Base-by-base conservation (phyloP, 2,113 vertebrate species). In the Neodon shergylaensis region DNA sequence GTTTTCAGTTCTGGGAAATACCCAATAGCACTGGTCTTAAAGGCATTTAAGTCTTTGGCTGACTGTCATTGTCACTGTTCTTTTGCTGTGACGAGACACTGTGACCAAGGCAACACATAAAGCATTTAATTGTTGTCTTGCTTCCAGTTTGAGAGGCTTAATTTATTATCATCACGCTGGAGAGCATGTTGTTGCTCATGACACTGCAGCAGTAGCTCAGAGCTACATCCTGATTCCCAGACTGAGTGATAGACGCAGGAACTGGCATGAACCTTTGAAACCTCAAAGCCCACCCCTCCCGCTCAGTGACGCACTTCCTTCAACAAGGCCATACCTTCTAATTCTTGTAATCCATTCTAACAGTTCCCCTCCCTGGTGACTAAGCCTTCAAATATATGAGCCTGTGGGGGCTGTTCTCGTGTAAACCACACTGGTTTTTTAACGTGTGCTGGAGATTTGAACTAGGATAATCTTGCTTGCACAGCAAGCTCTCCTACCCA, bases 241-340 rank as follows among this genome's bases (percentile, higher is more conserved):
- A 33, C 65, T 33, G 65, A 39, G 72, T 21, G n/a, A 73, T 39
- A 73, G 19, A 42, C 9, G 13, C 73, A 76, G 39, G 21, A 42
- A 24, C 73, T 44, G 73, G 21, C 72, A 12, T 74, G 21, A 21
- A 39, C 72, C 42, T 74, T 22, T 74, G 22, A 44, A 73, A 73
- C n/a, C n/a, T 42, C n/a, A 42, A 42, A 11, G 9, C 21, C 5
- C 4, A 5, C 13, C 22, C 73, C 10, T 4, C 9, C 2, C 13
- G 11, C 73, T 6, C 73, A 39, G 36, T 24, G 72, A 73, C 72
- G 22, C 19, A 39, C n/a, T 73, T 22, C 31, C 72, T 73, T 22
- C n/a, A 39, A 39, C 9, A 39, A 52, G 49, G 49, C 49, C 49
- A 52, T 52, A 52, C 49, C 49, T n/a, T 8, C 19, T 9, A 73